These are phyloP conservation scores for Cotesia congregata DNA, from an alignment of 2,888 invertebrate species.

Conservation along the genomic window DNA sequence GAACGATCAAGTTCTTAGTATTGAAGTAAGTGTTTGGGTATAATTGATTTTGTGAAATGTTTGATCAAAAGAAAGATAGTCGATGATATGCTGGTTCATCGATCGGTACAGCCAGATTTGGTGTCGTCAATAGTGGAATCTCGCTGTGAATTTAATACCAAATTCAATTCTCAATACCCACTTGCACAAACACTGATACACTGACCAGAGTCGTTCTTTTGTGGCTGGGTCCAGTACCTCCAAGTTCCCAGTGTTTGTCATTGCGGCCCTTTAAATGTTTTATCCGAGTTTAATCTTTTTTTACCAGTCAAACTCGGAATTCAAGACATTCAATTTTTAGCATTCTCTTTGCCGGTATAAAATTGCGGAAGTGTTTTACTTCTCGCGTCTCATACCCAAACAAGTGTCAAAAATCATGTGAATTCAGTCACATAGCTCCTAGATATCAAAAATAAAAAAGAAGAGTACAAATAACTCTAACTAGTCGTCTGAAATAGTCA, in stretches of 20 bases:
- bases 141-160: constrained; percentile 55
- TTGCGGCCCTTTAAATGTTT: constrained; percentile 15
- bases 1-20: constrained; percentile 52
- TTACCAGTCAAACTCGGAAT: constrained; percentile 24
- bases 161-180: constrained; percentile 29
- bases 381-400: not conserved
- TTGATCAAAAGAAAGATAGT: constrained; percentile 39
- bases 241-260: constrained; percentile 17
- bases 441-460: not conserved
- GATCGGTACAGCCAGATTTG: constrained; percentile 50
- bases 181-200: constrained; percentile 36
- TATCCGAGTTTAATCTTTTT: not conserved
- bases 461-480: not conserved
- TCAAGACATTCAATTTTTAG: constrained; percentile 43
- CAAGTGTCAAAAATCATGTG: not conserved
- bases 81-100: constrained; percentile 22
- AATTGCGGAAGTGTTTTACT: constrained; percentile 44
- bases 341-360: constrained; percentile 29
- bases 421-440: not conserved
- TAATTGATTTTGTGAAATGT: constrained; percentile 59
- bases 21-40: constrained; percentile 51
- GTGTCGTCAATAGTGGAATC: constrained; percentile 53
- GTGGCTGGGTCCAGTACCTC: constrained; percentile 2
- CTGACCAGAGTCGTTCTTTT: constrained; percentile 12
- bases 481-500: constrained; percentile 34